phyloP scores from a whole-genome alignment of 2,797 vertebrate genomes.

The Xenentodon cancila region DNA sequence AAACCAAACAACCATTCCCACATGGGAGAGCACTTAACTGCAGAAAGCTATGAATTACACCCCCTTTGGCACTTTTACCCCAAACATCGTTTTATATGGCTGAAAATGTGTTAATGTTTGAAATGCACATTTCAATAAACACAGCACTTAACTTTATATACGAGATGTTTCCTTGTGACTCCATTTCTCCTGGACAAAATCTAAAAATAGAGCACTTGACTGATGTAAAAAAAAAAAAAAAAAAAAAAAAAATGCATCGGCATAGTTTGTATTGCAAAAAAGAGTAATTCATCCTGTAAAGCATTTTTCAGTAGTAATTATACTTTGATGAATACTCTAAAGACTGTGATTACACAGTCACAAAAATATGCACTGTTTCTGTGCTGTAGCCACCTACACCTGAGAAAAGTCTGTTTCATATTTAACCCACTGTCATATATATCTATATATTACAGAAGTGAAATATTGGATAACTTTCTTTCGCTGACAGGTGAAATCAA shows the following conservation, averaged over 20 bases:
- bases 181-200: conserved; percentile 7
- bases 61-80: conserved; percentile 43
- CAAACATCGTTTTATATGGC: conserved; percentile 45
- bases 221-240: conserved; percentile 1
- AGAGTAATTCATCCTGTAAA: conserved; percentile 12
- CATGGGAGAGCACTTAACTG: conserved; percentile 33
- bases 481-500: conserved; percentile 11
- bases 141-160: conserved; percentile 35
- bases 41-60: conserved; percentile 44
- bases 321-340: neutral
- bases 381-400: neutral
- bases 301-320: conserved; percentile 5
- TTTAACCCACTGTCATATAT: neutral
- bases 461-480: neutral
- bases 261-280: conserved; percentile 16
- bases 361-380: neutral
- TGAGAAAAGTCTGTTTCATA: neutral
- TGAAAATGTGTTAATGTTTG: conserved; percentile 43
- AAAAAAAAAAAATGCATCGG: conserved; percentile 24
- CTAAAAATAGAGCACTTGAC: conserved; percentile 19
- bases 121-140: conserved; percentile 49
- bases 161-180: conserved; percentile 27
- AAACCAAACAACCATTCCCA: conserved; percentile 67
- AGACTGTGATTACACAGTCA: neutral
- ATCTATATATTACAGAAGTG: neutral